Conservation (phyloP, 2,113 vertebrate genomes). For the Pseudorasbora parva region DNA sequence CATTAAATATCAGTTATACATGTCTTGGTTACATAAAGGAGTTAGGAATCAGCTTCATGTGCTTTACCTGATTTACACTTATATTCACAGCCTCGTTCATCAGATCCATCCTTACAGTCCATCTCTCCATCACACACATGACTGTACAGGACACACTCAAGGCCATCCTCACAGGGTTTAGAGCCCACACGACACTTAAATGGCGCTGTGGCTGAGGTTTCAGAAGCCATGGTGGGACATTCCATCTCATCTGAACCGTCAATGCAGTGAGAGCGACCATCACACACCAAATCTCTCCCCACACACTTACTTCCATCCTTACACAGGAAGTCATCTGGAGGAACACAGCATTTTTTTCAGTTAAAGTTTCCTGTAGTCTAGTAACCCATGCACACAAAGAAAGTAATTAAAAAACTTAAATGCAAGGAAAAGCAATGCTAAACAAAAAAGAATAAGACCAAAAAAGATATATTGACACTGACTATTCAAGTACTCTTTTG, state of each 20-base stretch:
- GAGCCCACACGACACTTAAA: constrained; percentile 67
- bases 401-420: not conserved
- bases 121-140: constrained; percentile 83
- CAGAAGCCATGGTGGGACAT: constrained; percentile 64
- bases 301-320: constrained; percentile 70
- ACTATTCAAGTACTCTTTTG: no score
- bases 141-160: constrained; percentile 72
- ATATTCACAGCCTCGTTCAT: constrained; percentile 76
- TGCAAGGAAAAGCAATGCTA: not conserved
- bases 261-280: constrained; percentile 78
- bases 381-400: not conserved
- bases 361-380: not conserved
- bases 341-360: not conserved
- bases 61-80: constrained; percentile 75
- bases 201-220: not conserved
- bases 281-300: constrained; percentile 67
- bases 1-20: not conserved
- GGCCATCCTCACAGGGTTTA: constrained; percentile 70
- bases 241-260: constrained; percentile 82
- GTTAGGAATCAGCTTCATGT: not conserved
- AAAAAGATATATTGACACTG: no score
- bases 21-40: no score
- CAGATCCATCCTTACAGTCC: constrained; percentile 85
- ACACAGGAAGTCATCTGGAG: constrained; percentile 76
- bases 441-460: not conserved